Base-by-base conservation (phyloP, 2,888 invertebrate genomes). In the Diadegma fenestrale region DNA sequence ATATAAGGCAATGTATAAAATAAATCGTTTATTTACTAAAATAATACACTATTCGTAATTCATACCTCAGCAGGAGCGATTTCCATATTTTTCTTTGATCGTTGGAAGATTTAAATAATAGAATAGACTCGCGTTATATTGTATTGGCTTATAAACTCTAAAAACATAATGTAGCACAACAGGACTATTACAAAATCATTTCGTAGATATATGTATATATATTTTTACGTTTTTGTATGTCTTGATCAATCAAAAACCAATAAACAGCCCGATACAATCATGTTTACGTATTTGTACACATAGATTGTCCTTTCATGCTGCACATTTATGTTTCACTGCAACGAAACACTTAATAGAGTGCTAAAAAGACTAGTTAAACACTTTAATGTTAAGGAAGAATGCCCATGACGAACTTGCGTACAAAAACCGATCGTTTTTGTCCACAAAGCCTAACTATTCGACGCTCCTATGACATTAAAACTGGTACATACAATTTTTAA, bases 11-110 rank as follows among this genome's bases (percentile, higher is more conserved):
- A 58, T 72, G 82, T 91, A 90, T 90, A 91, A 92, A 92, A 91
- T 91, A 91, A 91, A 91, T 87, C 86, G 89, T 92, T 92, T 92
- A 91, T 91, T 91, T 89, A 90, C 80, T 91, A 91, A 91, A 92
- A 90, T 91, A 90, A 90, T 91, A 90, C 90, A 90, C 89, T 87
- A 88, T 90, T 83, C 87, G 84, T 90, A 84, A 88, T 87, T 85
- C 88, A 87, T 85, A 87, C 83, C 77, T 86, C 61, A 43, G 72
- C 45, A 37, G 37, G 63, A 83, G 54, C 66, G 72, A 17, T 81
- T 80, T 58, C 83, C 87, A 69, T 76, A 84, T 86, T 77, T 75
- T 86, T 80, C 87, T 90, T 87, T 86, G 85, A 88, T 89, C 87
- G 88, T 85, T 89, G 90, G 89, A 90, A 90, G 89, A 90, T 87